Conservation (phyloP, 1,140 invertebrate genomes). For the Leptinotarsa lineolata region DNA sequence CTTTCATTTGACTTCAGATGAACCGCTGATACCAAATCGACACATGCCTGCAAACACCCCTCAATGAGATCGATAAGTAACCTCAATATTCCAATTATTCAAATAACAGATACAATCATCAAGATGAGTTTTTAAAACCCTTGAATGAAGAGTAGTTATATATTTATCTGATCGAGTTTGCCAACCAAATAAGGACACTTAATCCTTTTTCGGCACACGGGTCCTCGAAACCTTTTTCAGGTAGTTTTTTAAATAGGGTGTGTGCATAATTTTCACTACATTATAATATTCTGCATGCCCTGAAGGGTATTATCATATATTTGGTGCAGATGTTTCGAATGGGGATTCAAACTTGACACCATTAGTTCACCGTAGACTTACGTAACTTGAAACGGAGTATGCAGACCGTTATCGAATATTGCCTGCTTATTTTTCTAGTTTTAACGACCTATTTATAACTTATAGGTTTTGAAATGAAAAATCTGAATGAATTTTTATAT, state of each 20-base stretch:
- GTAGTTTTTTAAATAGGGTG: slow-evolving; percentile 21
- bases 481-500: no score
- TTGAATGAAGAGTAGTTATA: slow-evolving; percentile 15
- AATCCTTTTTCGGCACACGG: slow-evolving; percentile 16
- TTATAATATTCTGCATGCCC: slow-evolving; percentile 19
- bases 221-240: slow-evolving; percentile 16
- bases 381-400: no score
- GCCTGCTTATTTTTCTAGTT: no score
- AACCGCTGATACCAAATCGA: background rate
- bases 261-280: slow-evolving; percentile 20
- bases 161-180: slow-evolving; percentile 20
- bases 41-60: slow-evolving; percentile 4
- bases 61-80: slow-evolving; percentile 4
- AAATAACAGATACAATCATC: slow-evolving; percentile 14
- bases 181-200: slow-evolving; percentile 16
- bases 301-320: slow-evolving; percentile 4
- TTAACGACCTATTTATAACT: no score
- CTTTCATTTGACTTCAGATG: background rate
- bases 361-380: background rate
- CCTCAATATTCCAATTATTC: slow-evolving; percentile 19
- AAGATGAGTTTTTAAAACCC: slow-evolving; percentile 9
- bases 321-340: slow-evolving; percentile 17
- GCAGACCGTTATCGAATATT: no score
- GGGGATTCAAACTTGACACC: slow-evolving; percentile 11
- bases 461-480: no score